A percentile compares a stretch with the other conserved stretches of the same genome.
Conservation (phyloP, 2,888 invertebrate species). For the Pasiphila rectangulata region DNA sequence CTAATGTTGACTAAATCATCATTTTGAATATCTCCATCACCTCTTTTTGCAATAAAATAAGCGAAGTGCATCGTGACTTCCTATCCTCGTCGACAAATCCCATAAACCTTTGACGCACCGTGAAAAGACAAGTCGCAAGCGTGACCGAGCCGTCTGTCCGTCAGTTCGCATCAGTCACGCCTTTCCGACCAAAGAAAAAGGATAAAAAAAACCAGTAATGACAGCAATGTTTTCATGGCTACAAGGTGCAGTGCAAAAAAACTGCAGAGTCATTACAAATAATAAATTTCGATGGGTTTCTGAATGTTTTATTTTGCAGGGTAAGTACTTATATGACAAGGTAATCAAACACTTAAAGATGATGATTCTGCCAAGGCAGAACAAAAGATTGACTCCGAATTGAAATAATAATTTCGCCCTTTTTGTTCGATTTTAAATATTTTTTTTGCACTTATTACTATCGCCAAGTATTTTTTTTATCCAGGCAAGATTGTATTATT, state of each 20-base stretch:
- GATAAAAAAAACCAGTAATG: conserved; percentile 13
- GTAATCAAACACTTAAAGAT: no score
- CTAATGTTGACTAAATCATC: not conserved
- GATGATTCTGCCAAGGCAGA: no score
- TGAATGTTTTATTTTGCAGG: conserved; percentile 11
- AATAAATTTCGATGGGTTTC: conserved; percentile 38
- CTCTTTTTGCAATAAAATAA: conserved; percentile 10
- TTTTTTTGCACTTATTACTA: no score
- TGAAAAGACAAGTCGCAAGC: conserved; percentile 27
- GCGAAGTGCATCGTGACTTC: conserved; percentile 24
- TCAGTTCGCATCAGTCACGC: conserved; percentile 29
- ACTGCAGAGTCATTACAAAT: conserved; percentile 47
- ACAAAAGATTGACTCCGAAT: no score
- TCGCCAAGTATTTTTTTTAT: no score
- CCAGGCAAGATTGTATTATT: no score
- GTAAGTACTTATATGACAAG: no score
- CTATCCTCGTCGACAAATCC: conserved; percentile 25
- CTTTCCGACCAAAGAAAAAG: conserved; percentile 19
- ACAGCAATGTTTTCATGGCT: conserved; percentile 16
- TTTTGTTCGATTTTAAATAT: no score
- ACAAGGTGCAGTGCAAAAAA: conserved; percentile 21
- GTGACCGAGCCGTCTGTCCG: conserved; percentile 26
- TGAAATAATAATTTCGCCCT: no score
- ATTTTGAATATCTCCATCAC: not conserved
- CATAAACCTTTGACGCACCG: conserved; percentile 24